A percentile compares a stretch with the other conserved stretches of the same genome.
These are phyloP conservation scores for Heliconius hortense DNA, from an alignment of 2,888 invertebrate genomes.

Conservation along the genomic window DNA sequence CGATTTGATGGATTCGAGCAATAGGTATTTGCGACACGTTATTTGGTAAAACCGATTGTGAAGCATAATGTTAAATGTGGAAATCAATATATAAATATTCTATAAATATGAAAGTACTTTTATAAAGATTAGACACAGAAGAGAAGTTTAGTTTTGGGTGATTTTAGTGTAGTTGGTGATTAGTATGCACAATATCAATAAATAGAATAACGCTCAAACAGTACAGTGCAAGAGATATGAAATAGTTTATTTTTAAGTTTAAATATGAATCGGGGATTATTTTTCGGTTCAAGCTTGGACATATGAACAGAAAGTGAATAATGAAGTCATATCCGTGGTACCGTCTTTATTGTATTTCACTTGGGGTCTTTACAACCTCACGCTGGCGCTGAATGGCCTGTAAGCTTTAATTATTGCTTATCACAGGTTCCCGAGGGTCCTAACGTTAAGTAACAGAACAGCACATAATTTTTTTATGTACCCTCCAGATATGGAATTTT, in stretches of 20 bases:
- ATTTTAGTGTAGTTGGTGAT: no score
- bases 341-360: neutral
- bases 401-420: neutral
- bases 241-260: no score
- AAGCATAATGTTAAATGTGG: neutral
- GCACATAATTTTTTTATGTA: neutral
- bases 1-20: neutral
- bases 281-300: neutral
- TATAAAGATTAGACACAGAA: neutral
- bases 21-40: constrained; percentile 15
- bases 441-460: no score
- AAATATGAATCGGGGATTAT: no score
- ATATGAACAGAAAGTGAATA: neutral
- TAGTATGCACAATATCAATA: no score
- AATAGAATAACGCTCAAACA: no score
- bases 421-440: neutral
- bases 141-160: neutral
- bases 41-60: constrained; percentile 16
- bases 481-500: neutral
- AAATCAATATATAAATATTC: neutral
- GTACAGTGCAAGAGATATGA: no score
- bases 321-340: neutral
- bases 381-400: neutral
- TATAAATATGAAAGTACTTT: no score
- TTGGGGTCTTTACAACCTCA: neutral